phyloP scores from a whole-genome alignment of 2,888 invertebrate species.

The Callosobruchus maculatus region DNA sequence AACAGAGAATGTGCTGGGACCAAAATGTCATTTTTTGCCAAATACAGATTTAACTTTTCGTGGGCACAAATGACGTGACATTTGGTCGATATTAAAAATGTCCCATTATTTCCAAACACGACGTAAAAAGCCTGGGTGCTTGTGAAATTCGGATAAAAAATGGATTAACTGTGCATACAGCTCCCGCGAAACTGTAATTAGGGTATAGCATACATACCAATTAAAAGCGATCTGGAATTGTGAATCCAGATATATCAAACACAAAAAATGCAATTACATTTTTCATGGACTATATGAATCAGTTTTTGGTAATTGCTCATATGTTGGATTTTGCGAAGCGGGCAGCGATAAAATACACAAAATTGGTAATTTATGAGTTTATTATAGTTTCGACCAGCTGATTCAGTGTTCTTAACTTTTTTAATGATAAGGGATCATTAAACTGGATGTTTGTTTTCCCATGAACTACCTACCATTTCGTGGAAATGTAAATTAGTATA shows the following conservation, averaged over 20 bases:
- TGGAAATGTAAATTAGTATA: too few species aligned
- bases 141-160: background rate
- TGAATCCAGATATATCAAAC: background rate
- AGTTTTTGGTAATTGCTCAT: background rate
- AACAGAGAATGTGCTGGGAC: too few species aligned
- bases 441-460: too few species aligned
- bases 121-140: background rate
- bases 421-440: too few species aligned
- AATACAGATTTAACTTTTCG: too few species aligned
- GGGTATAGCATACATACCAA: background rate
- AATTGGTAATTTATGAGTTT: background rate
- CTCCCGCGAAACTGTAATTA: background rate
- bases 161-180: background rate
- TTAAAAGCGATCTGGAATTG: background rate
- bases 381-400: too few species aligned
- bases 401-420: too few species aligned
- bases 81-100: background rate
- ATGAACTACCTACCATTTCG: too few species aligned
- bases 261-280: background rate
- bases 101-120: background rate
- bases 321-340: background rate
- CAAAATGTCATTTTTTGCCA: too few species aligned
- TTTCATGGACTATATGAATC: background rate
- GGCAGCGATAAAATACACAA: background rate
- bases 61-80: too few species aligned